Evolutionary conservation across 2,797 vertebrate species (phyloP).

Genomic region (Vultur gryphus): DNA sequence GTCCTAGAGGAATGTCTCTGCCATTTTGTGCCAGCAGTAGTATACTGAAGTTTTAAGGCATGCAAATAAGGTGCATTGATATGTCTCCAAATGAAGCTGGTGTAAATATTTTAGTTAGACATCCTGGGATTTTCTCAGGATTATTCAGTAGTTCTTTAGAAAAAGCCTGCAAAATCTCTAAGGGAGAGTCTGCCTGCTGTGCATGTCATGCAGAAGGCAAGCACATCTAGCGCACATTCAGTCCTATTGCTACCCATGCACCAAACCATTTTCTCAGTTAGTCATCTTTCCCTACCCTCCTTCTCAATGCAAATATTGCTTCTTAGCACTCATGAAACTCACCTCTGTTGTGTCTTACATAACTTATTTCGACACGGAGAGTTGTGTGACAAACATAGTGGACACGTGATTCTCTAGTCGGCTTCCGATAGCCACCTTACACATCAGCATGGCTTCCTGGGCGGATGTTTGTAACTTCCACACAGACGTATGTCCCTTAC

Average conservation of each 20-base stretch:
- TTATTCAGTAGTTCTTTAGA: not conserved
- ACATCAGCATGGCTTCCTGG: rapidly evolving
- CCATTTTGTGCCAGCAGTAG: not conserved
- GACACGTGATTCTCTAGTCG: not conserved
- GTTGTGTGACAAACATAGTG: not conserved
- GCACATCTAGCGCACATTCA: not conserved
- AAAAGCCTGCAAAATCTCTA: not conserved
- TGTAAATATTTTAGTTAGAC: not conserved
- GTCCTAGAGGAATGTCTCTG: not conserved
- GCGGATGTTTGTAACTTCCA: not conserved
- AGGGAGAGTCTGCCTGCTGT: not conserved
- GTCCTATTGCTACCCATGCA: not conserved
- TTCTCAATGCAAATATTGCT: not conserved
- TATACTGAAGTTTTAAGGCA: not conserved
- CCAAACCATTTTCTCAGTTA: constrained; percentile 9
- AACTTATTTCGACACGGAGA: not conserved
- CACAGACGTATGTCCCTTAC: not conserved
- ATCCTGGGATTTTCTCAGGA: not conserved
- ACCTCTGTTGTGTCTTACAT: not conserved
- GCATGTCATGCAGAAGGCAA: not conserved
- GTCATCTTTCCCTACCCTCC: constrained; percentile 25
- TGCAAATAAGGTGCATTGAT: not conserved
- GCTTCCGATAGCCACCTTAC: not conserved
- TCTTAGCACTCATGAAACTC: not conserved
- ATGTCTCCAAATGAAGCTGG: not conserved